Base-by-base conservation (phyloP, 2,888 invertebrate genomes). In the Drosophila pseudotalamancana region DNA sequence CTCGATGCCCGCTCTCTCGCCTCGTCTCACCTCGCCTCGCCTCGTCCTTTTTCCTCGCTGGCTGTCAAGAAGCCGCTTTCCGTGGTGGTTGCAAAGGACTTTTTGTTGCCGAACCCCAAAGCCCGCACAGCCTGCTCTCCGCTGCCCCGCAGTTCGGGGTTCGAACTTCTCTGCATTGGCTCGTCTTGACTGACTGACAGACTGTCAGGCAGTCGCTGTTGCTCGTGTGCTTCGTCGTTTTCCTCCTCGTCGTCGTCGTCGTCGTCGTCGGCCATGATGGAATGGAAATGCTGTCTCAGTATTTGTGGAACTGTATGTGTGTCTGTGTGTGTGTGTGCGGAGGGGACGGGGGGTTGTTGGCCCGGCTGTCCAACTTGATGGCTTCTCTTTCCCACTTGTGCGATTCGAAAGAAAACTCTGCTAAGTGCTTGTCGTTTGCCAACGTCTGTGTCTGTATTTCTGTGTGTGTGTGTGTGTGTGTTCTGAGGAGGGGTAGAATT, bases 261-360 rank as follows among this genome's bases (percentile, higher is more conserved):
- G 42, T 69, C 43, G 19, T 64, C 51, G 82, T 85, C 81, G 81
- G 81, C 81, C 81, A 82, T 82, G 88, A 87, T 82, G 81, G 88
- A 82, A 82, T 85, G 79, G 62, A 77, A 76, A 54, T 43, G 59
- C 42, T 61, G 59, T 59, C 31, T 60, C 34, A 51, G 48, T 66
- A 5, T 50, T 19, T 57, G 45, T 77, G 63, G 27, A 9, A 23
- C 19, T 54, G 39, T 25, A 18, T 62, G 40, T 51, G 34, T 61
- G 46, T 59, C 37, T 37, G 51, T 40, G 19, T 55, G 51, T 51
- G 9, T 23, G 54, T 32, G 46, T 57, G 31, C 45, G 39, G 46
- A 35, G 11, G 25, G 39, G 64, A n/a, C 40, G 14, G 50, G 67
- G 73, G 75, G 76, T 72, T 57, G 76, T 16, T 62, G 46, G 50